Evolutionary conservation across 2,888 invertebrate genomes (phyloP).

Genomic region (Phoronis australis): DNA sequence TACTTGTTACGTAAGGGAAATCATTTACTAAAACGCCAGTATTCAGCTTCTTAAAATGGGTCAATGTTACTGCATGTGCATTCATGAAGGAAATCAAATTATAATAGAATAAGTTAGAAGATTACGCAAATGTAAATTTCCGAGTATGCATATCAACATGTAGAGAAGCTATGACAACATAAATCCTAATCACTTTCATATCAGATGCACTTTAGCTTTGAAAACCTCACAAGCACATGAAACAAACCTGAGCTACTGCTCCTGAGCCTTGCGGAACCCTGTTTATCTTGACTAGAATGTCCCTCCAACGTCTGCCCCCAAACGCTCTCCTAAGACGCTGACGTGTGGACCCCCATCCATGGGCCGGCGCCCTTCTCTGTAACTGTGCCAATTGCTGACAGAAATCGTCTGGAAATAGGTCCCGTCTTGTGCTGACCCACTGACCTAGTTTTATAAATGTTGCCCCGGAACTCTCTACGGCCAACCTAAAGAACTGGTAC

Average conservation of each 20-base stretch:
- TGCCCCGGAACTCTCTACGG: slow-evolving; percentile 54
- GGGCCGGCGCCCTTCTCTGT: slow-evolving; percentile 44
- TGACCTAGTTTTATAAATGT: slow-evolving; percentile 58
- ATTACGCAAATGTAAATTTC: no score
- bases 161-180: no score
- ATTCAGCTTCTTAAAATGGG: no score
- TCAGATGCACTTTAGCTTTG: not conserved
- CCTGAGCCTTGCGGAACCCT: slow-evolving; percentile 56
- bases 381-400: slow-evolving; percentile 51
- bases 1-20: not conserved
- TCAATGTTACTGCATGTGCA: no score
- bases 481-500: slow-evolving; percentile 27
- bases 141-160: no score
- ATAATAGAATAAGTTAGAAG: no score
- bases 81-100: no score
- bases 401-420: slow-evolving; percentile 54
- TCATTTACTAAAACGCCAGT: not conserved
- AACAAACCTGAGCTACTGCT: slow-evolving; percentile 55
- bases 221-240: not conserved
- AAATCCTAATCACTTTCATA: no score
- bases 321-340: slow-evolving; percentile 39
- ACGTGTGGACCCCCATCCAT: slow-evolving; percentile 52
- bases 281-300: slow-evolving; percentile 47
- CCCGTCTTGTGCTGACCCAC: slow-evolving; percentile 56
- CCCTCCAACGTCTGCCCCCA: slow-evolving; percentile 44